Evolutionary conservation across 2,113 vertebrate species (phyloP).

Genomic region (Zootoca vivipara): DNA sequence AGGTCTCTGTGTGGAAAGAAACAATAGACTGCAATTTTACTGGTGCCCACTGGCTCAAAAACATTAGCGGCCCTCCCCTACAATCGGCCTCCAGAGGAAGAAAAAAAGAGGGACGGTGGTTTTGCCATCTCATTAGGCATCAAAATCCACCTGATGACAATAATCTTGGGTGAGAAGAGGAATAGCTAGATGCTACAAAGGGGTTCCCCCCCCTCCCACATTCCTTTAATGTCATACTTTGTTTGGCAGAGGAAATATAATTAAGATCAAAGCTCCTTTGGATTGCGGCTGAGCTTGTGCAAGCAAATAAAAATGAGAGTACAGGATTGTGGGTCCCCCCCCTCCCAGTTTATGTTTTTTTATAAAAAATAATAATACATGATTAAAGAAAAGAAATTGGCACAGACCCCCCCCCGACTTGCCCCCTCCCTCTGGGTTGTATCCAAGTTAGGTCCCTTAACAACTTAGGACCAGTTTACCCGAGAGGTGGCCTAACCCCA

Average conservation of each 20-base stretch:
- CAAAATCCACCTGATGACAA: not conserved
- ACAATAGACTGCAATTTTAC: no score
- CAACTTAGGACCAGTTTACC: not conserved
- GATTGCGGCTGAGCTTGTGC: not conserved
- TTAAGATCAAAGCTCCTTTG: not conserved
- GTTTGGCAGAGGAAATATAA: slow-evolving; percentile 21
- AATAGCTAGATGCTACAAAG: not conserved
- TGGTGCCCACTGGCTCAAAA: no score
- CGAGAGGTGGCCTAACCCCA: not conserved
- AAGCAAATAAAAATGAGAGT: not conserved
- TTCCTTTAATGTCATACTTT: not conserved
- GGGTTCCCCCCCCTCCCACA: not conserved
- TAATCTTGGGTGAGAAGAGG: not conserved
- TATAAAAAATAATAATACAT: not conserved
- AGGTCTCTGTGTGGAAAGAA: no score
- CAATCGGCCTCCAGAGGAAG: no score
- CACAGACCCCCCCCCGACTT: no score
- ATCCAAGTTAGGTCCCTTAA: no score
- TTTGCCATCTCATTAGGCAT: not conserved
- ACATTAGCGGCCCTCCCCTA: no score
- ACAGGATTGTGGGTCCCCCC: not conserved
- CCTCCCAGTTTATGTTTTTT: not conserved
- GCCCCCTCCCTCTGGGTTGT: no score
- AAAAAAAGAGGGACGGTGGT: no score
- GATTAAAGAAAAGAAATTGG: not conserved